Evolutionary conservation across 2,888 invertebrate genomes (phyloP), one percentile per base, ranked within the genome.

Genomic region (Luperina nickerlii): DNA sequence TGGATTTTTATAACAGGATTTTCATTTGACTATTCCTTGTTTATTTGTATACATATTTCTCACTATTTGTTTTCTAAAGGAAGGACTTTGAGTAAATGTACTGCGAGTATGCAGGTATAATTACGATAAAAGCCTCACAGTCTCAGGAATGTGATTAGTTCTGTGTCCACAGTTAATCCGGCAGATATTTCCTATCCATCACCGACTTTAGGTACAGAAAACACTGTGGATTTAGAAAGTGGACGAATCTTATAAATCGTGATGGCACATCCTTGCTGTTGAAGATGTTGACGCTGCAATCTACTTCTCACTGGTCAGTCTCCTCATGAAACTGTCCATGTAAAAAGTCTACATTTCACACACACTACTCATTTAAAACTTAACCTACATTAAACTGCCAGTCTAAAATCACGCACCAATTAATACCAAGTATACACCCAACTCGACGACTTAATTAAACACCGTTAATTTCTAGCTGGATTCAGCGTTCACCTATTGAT

Each of bases 401-500:
- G 9, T 57, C 2, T 27, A 70, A 62, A 68, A 48, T 38, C 65
- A 45, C n/a, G 15, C 48, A 38, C 51, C 32, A 54, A 60, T 67
- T 54, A 73, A 69, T 72, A 62, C 38, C 42, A 65, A 69, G n/a
- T 76, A 72, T 57, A 42, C 54, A 73, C 51, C 27, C 62, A 65
- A 66, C 71, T 66, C 74, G 66, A 57, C 42, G 68, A 70, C 68
- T 66, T 70, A 68, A 88, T 87, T 84, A 80, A 77, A 82, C 57
- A 48, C 27, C 70, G 72, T 83, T 86, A 81, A 78, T 79, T 83
- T 78, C 67, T 78, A 77, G 71, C 78, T 63, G 60, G 65, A 45
- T 83, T 71, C 78, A 76, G 60, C 68, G 79, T 74, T 60, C 71
- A 67, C 67, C 18, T 79, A 88, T 82, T 86, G 81, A 86, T 83